These are phyloP conservation scores for Corythoichthys haematopterus DNA, from an alignment of 2,113 vertebrate genomes.

Conservation along the genomic window DNA sequence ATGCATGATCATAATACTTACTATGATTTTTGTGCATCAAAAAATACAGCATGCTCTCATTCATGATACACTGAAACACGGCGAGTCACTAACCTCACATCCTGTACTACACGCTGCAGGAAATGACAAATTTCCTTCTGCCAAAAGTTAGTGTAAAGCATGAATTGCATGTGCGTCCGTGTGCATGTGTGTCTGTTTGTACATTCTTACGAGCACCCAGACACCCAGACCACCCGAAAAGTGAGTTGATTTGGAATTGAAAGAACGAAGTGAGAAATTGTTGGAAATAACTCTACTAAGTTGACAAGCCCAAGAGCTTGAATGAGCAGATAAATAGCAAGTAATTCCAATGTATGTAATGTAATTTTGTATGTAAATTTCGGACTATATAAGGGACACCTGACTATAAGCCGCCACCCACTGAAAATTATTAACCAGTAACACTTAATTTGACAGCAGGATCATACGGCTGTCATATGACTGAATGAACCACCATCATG, in stretches of 20 bases:
- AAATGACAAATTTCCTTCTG: conserved; percentile 64
- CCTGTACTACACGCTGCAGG: conserved; percentile 60
- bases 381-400: too few relatives aligned
- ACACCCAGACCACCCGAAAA: background rate
- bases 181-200: conserved; percentile 12
- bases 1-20: conserved; percentile 27
- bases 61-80: conserved; percentile 55
- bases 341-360: too few relatives aligned
- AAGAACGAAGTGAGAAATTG: background rate
- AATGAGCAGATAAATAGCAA: background rate
- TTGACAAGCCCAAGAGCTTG: background rate
- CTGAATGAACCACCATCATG: too few relatives aligned
- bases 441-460: too few relatives aligned
- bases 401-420: too few relatives aligned
- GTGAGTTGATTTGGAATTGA: background rate
- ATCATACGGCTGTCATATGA: too few relatives aligned
- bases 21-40: conserved; percentile 41
- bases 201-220: conserved; percentile 1
- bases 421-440: too few relatives aligned
- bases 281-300: background rate
- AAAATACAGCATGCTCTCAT: conserved; percentile 48
- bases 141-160: conserved; percentile 13
- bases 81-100: conserved; percentile 57
- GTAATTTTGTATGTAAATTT: too few relatives aligned
- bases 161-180: conserved; percentile 35